Conservation (phyloP, 2,888 invertebrate species). For the Pasiphila rectangulata region DNA sequence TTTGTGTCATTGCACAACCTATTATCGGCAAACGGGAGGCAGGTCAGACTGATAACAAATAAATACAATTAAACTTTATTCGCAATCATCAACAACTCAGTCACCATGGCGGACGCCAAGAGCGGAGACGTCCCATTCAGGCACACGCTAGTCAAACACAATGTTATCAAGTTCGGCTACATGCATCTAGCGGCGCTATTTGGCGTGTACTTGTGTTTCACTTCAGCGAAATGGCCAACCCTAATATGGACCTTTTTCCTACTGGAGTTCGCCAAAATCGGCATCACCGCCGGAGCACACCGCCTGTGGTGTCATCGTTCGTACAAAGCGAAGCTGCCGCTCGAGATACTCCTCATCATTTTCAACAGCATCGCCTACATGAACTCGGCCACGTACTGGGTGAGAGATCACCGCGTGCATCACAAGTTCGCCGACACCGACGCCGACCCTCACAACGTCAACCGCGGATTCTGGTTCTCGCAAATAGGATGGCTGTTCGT, state of each 20-base stretch:
- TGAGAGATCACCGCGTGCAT: no score
- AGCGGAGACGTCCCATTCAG: background rate
- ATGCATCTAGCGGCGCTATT: conserved; percentile 28
- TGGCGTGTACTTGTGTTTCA: conserved; percentile 27
- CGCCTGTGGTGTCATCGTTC: conserved; percentile 32
- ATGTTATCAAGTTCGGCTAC: conserved; percentile 27
- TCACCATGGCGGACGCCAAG: background rate
- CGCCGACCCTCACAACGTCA: no score
- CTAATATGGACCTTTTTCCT: conserved; percentile 24
- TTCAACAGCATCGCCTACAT: conserved; percentile 68
- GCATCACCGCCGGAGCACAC: conserved; percentile 32
- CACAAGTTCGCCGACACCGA: no score
- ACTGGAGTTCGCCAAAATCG: conserved; percentile 24
- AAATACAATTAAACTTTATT: no score
- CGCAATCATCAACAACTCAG: background rate
- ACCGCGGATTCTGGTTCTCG: no score
- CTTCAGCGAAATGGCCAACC: conserved; percentile 26
- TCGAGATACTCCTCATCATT: conserved; percentile 42
- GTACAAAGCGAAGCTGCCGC: conserved; percentile 31
- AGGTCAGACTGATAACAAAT: no score
- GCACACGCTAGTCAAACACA: conserved; percentile 5
- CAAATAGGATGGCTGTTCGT: no score
- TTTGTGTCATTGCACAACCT: no score
- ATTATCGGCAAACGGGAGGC: no score
- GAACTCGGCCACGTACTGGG: conserved; percentile 18